Conservation (phyloP, 2,888 invertebrate genomes). For the Rotaria socialis region DNA sequence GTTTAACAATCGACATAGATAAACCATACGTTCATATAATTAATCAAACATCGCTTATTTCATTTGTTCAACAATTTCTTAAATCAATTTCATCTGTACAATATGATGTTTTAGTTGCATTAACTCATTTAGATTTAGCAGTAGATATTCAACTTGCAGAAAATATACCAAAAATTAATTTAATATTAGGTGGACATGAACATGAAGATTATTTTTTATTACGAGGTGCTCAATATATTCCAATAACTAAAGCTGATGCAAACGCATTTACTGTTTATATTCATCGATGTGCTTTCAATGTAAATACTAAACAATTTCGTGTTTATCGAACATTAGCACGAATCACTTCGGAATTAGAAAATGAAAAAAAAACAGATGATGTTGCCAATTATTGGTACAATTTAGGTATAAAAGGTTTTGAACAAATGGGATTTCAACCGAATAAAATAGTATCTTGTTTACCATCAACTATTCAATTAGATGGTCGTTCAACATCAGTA, state of each 20-base stretch:
- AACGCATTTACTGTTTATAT: constrained; percentile 31
- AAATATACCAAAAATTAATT: not conserved
- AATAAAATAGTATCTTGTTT: not conserved
- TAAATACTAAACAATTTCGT: not conserved
- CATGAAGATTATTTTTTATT: constrained; percentile 24
- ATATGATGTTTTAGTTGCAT: constrained; percentile 30
- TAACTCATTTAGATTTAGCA: not conserved
- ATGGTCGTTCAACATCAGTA: not conserved
- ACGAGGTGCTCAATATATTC: not conserved
- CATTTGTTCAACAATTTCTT: not conserved
- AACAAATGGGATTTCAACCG: constrained; percentile 7
- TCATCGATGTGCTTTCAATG: constrained; percentile 25
- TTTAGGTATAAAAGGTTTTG: constrained; percentile 17
- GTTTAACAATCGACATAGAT: not conserved
- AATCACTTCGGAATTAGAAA: not conserved
- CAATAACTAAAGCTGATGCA: constrained; percentile 18
- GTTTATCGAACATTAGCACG: not conserved
- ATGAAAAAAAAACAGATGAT: not conserved
- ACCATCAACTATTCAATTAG: not conserved
- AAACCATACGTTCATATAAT: not conserved
- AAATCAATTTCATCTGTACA: not conserved
- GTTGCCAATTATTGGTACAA: not conserved
- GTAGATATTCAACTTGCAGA: not conserved
- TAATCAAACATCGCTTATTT: not conserved
- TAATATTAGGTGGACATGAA: constrained; percentile 33